phyloP scores from a whole-genome alignment of 1,140 invertebrate genomes.

The Apis laboriosa region DNA sequence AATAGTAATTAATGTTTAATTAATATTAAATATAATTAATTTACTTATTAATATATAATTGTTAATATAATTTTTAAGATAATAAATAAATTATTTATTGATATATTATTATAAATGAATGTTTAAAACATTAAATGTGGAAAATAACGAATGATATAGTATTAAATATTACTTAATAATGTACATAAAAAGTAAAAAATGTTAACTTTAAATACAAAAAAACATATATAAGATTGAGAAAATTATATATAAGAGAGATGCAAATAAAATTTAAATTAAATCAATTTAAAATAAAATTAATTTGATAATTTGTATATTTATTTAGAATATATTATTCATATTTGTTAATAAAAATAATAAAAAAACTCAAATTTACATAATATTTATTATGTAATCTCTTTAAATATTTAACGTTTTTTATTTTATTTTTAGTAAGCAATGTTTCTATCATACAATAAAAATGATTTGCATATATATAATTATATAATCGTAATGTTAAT shows the following conservation, averaged over 20 bases:
- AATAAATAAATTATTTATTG: conserved; percentile 1
- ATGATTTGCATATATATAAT: not conserved
- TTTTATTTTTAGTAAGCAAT: not conserved
- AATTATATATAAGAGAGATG: not conserved
- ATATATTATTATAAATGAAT: not conserved
- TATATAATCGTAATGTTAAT: conserved; percentile 6
- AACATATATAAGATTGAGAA: not conserved
- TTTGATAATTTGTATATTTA: not conserved
- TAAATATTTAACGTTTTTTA: not conserved
- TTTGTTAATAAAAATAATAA: not conserved
- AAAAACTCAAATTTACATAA: not conserved
- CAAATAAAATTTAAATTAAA: not conserved
- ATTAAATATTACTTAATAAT: not conserved
- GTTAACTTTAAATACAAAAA: no score
- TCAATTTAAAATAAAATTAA: not conserved
- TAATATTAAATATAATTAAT: not conserved
- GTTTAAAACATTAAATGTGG: not conserved
- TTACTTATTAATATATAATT: not conserved
- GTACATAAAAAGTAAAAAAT: not conserved
- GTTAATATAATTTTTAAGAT: not conserved
- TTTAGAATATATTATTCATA: not conserved
- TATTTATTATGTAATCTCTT: not conserved
- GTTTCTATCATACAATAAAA: conserved; percentile 7
- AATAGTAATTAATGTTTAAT: not conserved
- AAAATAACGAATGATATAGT: not conserved